Base-by-base conservation (phyloP, 2,113 vertebrate species). In the Cairina moschata region DNA sequence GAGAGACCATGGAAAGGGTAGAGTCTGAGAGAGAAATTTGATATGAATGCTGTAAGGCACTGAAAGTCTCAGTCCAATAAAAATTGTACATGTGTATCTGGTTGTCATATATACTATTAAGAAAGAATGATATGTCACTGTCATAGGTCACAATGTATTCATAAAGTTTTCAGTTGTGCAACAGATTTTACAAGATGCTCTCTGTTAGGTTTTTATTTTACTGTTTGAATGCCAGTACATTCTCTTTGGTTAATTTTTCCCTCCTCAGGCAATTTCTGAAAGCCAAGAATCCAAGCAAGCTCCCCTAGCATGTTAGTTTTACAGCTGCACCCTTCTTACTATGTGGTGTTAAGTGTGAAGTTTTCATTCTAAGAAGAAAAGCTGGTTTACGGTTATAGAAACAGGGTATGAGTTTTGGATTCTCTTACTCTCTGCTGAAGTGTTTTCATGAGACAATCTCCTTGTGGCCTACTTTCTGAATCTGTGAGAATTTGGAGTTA, bases 81-180 rank as follows among this genome's bases (percentile, higher is more conserved):
- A 73, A 90, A 13, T 16, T 36, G 21, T 11, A 2, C 29, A 3
- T 23, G 5, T 25, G 0, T 52, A 4, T 17, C 32, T 82, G 66
- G 20, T 18, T 76, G 15, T 80, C 8, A 1, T 31, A 8, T 16
- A 2, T 23, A 20, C 14, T 18, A 10, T 18, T 8, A 40, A 32
- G 40, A 40, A 5, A 5, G 59, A 86, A 13, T 20, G 13, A 18
- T n/a, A 9, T 0, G 0, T 18, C 9, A 1, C 8, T 55, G 6
- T 50, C 23, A 50, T 44, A 25, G n/a, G 56, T 7, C 38, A 56
- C 67, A 5, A 2, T 56, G 32, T 16, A 56, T 88, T 63, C 13
- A 56, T 88, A 52, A 17, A 10, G 32, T 82, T 59, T 90, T 59
- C 10, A 1, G 4, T 29, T 83, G 17, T 72, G 15, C 21, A 22